Base-by-base conservation (phyloP, 1,140 invertebrate genomes). In the Euwallacea similis region DNA sequence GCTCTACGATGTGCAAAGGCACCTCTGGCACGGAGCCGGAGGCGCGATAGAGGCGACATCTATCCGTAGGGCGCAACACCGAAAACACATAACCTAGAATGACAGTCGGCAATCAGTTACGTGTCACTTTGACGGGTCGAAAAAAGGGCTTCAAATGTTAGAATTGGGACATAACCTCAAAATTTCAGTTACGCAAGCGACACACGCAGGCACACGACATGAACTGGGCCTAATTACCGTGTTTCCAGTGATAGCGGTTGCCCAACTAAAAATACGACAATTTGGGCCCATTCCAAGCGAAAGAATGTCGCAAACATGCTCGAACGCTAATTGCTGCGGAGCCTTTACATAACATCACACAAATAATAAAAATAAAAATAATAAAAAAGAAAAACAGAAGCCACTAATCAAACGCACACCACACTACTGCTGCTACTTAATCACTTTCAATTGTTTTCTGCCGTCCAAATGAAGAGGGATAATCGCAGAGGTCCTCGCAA, bases 11-110 rank as follows among this genome's bases (percentile, higher is more conserved):
- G 88, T 96, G 93, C 92, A 96, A 96, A 96, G 91, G 91, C 94
- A 94, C 91, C 89, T 90, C 94, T 96, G 94, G 93, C 91, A 96
- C 93, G 93, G 88, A 91, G 89, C 89, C 75, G 63, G 69, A 73
- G 66, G 68, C 74, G 76, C 65, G 21, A 7, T 13, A 71, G 60
- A 47, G 62, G 56, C 54, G 16, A 56, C 16, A 56, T 15, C n/a
- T 56, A 50, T 33, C 21, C 21, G 21, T 33, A 33, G 21, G 21
- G 16, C 54, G 41, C 69, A 60, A 69, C 66, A 70, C 56, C 68
- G 69, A 74, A 73, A 63, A 53, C 53, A 66, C 63, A 54, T 66
- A 66, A 66, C 63, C 63, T 66, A 66, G 41, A 64, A 62, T n/a
- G 42, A 56, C 46, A 50, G 46, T 50, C 46, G 21, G 21, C 21